A percentile compares a stretch with the other conserved stretches of the same genome.
Conservation (phyloP, 2,797 vertebrate species). For the Pangasius larnaudii region DNA sequence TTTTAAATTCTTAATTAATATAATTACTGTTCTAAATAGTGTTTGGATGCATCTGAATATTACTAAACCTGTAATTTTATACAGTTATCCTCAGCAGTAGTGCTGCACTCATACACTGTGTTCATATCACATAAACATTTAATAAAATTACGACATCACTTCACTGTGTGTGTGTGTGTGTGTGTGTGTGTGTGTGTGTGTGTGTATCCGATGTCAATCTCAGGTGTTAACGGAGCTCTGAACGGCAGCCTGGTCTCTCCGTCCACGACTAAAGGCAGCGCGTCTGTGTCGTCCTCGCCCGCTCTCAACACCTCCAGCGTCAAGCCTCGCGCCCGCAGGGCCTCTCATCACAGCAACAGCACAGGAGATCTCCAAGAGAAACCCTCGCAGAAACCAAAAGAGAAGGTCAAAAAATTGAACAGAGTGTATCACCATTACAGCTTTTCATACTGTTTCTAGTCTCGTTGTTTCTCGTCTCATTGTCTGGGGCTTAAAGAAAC, state of each 20-base stretch:
- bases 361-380: slow-evolving; percentile 79
- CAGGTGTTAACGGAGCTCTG: slow-evolving; percentile 91
- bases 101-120: not conserved
- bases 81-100: not conserved
- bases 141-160: slow-evolving; percentile 62
- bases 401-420: slow-evolving; percentile 83
- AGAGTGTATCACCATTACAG: too few species aligned
- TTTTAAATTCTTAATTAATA: not conserved
- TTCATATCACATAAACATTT: slow-evolving; percentile 40
- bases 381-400: slow-evolving; percentile 86
- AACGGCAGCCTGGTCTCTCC: slow-evolving; percentile 86
- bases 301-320: slow-evolving; percentile 76
- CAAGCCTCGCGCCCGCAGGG: slow-evolving; percentile 78
- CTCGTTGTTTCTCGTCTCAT: not conserved
- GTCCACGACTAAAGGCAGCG: slow-evolving; percentile 79
- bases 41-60: too few species aligned
- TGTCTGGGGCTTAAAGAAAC: not conserved
- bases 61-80: not conserved
- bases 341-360: slow-evolving; percentile 77
- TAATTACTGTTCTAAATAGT: not conserved
- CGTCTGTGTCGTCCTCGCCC: slow-evolving; percentile 77
- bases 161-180: not conserved
- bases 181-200: slow-evolving; percentile 26
- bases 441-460: too few species aligned
- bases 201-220: slow-evolving; percentile 52